These are phyloP conservation scores for Jordanella pulchra DNA, from an alignment of 2,797 vertebrate genomes.

Conservation along the genomic window DNA sequence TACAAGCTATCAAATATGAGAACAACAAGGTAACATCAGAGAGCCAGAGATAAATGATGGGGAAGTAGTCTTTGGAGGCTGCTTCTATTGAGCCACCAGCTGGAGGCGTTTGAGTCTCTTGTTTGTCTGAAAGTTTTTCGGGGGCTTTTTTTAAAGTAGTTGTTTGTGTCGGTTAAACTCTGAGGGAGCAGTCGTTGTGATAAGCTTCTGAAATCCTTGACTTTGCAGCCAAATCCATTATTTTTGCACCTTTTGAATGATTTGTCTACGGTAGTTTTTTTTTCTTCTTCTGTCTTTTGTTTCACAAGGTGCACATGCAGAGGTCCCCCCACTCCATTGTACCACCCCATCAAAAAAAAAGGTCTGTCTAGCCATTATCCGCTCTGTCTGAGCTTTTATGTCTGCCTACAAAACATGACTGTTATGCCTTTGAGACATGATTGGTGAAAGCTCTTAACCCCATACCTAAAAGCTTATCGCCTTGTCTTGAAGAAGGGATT, in stretches of 20 bases:
- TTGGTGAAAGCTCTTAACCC: conserved; percentile 48
- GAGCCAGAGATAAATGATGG: conserved; percentile 8
- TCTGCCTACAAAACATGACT: conserved; percentile 48
- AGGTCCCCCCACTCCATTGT: conserved; percentile 21
- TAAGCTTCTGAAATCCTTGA: conserved; percentile 47
- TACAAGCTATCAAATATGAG: conserved; percentile 26
- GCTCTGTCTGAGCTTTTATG: conserved; percentile 59
- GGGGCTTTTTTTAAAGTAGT: conserved; percentile 17
- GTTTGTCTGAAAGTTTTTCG: conserved; percentile 52
- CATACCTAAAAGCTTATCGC: conserved; percentile 56
- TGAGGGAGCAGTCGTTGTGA: conserved; percentile 23
- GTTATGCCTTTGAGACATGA: conserved; percentile 43
- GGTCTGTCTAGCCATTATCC: conserved; percentile 60
- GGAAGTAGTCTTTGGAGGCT: conserved; percentile 26
- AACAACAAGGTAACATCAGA: conserved; percentile 12
- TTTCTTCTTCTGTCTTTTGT: conserved; percentile 27
- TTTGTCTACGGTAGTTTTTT: conserved; percentile 30
- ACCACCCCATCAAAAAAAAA: neutral
- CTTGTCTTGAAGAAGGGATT: conserved; percentile 50
- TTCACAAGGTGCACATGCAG: conserved; percentile 35
- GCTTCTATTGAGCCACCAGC: conserved; percentile 17
- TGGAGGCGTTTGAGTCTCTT: conserved; percentile 40
- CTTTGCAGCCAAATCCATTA: conserved; percentile 29
- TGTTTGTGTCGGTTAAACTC: conserved; percentile 51
- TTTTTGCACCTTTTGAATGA: conserved; percentile 44